Evolutionary conservation across 2,797 vertebrate species (phyloP), one percentile per base, ranked within the genome.

Genomic region (Vespertilio murinus): DNA sequence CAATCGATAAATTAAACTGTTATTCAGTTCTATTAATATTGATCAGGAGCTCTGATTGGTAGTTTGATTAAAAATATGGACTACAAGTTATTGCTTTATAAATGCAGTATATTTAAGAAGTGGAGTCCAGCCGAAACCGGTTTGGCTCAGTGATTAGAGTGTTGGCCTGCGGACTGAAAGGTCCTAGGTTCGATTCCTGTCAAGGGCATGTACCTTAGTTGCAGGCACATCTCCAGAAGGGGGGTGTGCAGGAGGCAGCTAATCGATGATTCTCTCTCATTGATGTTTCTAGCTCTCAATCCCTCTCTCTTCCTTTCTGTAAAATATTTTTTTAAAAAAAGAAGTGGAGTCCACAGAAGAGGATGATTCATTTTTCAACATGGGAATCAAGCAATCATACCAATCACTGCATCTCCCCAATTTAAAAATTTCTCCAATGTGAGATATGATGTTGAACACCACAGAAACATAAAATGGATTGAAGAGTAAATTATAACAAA

Each of bases 401-500:
- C n/a, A 49, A 95, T 77, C 25, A 65, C 2, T 78, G 20, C 30
- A 73, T 33, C 65, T 70, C 23, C 2, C 30, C 25, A 75, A 83
- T 5, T 93, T 93, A 84, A 23, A 23, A 23, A 84, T 47, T 70
- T 54, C 45, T 81, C 38, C 35, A 89, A 0, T 61, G 25, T 92
- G 25, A 81, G 35, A 94, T 10, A 52, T n/a, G 6, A 88, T 59
- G 18, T 5, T 83, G 35, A 82, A 52, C 70, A 18, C 35, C 40
- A 84, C 8, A 82, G 81, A 14, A 89, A 87, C 11, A 73, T 69
- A 70, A 74, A 94, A 71, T 78, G 45, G 6, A 95, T 12, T 82
- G 95, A 77, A 84, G 35, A 73, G 17, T 35, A 94, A 88, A 70
- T 16, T 88, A 30, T 52, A 84, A 69, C 16, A 81, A 90, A 40